These are phyloP conservation scores for Amphiduros pacificus DNA, from an alignment of 2,888 invertebrate species.

Conservation along the genomic window DNA sequence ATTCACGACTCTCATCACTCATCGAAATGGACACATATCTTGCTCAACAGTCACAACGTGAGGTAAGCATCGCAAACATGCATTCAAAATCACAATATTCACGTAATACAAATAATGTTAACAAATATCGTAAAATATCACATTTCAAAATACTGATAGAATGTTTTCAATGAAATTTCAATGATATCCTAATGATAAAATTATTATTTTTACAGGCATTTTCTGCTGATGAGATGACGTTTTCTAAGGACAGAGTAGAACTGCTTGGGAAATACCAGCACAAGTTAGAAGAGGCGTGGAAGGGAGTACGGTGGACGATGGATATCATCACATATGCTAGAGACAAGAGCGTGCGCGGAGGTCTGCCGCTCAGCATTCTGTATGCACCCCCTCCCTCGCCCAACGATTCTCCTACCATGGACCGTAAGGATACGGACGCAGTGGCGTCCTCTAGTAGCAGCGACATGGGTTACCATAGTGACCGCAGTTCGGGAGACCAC, in stretches of 20 bases:
- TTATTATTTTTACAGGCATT: constrained; percentile 70
- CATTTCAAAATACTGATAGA: background rate
- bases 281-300: constrained; percentile 88
- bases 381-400: constrained; percentile 31
- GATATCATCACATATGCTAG: constrained; percentile 92
- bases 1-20: constrained; percentile 89
- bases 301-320: constrained; percentile 92
- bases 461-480: constrained; percentile 32
- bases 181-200: background rate
- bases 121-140: background rate
- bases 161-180: background rate
- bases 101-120: background rate
- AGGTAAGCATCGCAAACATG: constrained; percentile 61
- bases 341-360: constrained; percentile 66
- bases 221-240: constrained; percentile 81
- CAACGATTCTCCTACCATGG: constrained; percentile 28
- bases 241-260: constrained; percentile 81
- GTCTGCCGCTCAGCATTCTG: constrained; percentile 56
- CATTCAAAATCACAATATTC: too few species aligned
- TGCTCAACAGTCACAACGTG: constrained; percentile 89
- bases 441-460: constrained; percentile 8
- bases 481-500: constrained; percentile 25
- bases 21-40: constrained; percentile 88
- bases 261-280: constrained; percentile 83
- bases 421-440: constrained; percentile 17